phyloP scores from a whole-genome alignment of 2,113 vertebrate species.

The Cariama cristata region DNA sequence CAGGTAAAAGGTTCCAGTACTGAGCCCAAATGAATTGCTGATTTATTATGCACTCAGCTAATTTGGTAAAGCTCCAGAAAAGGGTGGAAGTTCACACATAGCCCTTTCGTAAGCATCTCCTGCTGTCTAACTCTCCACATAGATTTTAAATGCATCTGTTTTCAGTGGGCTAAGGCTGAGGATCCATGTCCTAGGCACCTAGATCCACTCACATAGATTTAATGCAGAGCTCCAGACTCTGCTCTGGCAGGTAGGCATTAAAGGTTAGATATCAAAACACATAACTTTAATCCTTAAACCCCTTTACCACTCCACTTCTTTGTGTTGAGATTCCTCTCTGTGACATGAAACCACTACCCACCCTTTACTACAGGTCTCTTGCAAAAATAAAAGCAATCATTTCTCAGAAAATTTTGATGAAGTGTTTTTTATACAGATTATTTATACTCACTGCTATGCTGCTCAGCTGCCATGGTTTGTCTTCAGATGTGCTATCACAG shows the following conservation, averaged over 20 bases:
- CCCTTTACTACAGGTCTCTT: neutral
- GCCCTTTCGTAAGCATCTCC: neutral
- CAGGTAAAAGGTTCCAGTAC: neutral
- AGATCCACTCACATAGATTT: neutral
- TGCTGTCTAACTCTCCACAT: neutral
- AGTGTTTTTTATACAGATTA: neutral
- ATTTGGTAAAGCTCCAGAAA: neutral
- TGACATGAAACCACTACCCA: neutral
- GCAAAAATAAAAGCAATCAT: neutral
- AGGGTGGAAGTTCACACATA: neutral
- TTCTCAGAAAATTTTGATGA: neutral
- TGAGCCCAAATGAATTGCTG: neutral
- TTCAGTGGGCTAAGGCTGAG: neutral
- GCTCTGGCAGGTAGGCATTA: neutral
- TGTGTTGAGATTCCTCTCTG: neutral
- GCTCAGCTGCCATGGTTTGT: neutral
- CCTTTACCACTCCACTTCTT: neutral
- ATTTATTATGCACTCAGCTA: neutral
- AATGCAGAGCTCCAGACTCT: neutral
- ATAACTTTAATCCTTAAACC: neutral
- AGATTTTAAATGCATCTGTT: neutral
- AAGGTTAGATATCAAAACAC: neutral
- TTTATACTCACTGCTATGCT: neutral
- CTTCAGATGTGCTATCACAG: neutral
- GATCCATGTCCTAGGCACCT: neutral